A percentile compares a stretch with the other conserved stretches of the same genome.
Conservation (phyloP, 2,888 invertebrate species). For the Euproctis similis region DNA sequence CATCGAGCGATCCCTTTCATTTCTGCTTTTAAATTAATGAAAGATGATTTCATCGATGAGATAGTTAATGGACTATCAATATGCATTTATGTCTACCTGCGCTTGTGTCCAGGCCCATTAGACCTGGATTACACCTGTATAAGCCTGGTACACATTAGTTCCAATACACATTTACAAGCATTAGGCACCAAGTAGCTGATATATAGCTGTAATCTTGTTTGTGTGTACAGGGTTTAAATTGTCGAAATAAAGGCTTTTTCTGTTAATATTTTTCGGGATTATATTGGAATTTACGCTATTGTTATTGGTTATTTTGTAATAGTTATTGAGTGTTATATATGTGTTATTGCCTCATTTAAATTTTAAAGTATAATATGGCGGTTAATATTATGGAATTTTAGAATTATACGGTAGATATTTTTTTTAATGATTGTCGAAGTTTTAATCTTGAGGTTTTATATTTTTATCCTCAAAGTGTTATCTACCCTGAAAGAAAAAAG, state of each 20-base stretch:
- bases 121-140: conserved; percentile 49
- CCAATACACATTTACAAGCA: conserved; percentile 39
- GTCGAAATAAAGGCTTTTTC: conserved; percentile 22
- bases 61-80: conserved; percentile 60
- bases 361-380: too few relatives aligned
- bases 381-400: too few relatives aligned
- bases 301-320: conserved; percentile 9
- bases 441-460: too few relatives aligned
- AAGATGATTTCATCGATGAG: conserved; percentile 43
- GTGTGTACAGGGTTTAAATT: conserved; percentile 20
- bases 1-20: conserved; percentile 26
- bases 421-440: too few relatives aligned
- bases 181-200: conserved; percentile 37
- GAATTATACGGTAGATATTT: too few relatives aligned
- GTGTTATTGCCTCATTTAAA: too few relatives aligned
- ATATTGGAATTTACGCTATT: conserved; percentile 18
- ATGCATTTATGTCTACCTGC: conserved; percentile 39
- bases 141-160: conserved; percentile 46
- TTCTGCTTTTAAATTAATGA: conserved; percentile 44
- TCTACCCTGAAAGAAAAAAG: too few relatives aligned
- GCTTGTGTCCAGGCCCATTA: conserved; percentile 29
- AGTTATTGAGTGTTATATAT: too few relatives aligned
- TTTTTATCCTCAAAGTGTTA: too few relatives aligned
- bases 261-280: conserved; percentile 15
- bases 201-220: conserved; percentile 44